phyloP scores from a whole-genome alignment of 2,113 vertebrate genomes.

The Cheirogaleus medius region DNA sequence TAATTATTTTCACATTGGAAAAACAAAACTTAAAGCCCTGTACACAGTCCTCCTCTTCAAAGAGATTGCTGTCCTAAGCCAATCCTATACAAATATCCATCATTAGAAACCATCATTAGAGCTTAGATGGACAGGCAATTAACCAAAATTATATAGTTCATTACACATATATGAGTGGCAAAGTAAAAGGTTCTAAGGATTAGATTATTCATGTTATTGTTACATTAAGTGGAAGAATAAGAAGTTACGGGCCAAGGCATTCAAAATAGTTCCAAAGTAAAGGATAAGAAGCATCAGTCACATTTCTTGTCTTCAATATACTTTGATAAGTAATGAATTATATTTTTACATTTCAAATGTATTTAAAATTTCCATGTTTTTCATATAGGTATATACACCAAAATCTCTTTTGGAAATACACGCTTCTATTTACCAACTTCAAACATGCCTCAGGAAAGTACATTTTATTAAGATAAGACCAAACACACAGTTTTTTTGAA shows the following conservation, averaged over 20 bases:
- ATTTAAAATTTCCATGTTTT: conserved; percentile 41
- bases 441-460: conserved; percentile 57
- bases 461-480: conserved; percentile 68
- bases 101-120: background rate
- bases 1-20: background rate
- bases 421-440: conserved; percentile 58
- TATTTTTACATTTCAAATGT: conserved; percentile 42
- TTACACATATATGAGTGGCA: background rate
- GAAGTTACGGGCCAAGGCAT: background rate
- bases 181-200: background rate
- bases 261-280: conserved; percentile 14
- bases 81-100: background rate
- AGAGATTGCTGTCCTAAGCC: background rate
- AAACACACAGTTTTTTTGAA: conserved; percentile 55
- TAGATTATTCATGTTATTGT: background rate
- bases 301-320: background rate
- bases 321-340: conserved; percentile 25
- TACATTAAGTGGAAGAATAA: background rate
- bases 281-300: background rate
- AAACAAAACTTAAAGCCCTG: background rate
- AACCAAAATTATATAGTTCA: background rate
- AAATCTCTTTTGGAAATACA: conserved; percentile 52
- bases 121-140: background rate
- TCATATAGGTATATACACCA: background rate
- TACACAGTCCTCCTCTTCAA: background rate